A percentile compares a stretch with the other conserved stretches of the same genome.
phyloP scores from a whole-genome alignment of 2,888 invertebrate species.

The Dichetophora obliterata region DNA sequence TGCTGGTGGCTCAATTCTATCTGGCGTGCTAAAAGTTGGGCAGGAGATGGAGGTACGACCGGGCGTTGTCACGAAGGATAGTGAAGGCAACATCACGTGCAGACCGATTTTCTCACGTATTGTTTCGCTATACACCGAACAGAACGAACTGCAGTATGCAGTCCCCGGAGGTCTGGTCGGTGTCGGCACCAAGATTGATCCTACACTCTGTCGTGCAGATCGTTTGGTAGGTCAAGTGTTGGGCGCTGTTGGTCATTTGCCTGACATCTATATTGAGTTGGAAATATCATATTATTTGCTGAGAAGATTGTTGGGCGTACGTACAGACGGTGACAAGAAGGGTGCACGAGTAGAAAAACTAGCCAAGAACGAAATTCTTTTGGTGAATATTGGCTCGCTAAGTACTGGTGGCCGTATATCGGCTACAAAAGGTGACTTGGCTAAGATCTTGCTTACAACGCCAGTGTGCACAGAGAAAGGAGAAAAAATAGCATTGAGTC shows the following conservation, averaged over 20 bases:
- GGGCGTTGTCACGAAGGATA: slow-evolving; percentile 96
- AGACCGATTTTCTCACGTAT: slow-evolving; percentile 97
- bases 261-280: slow-evolving; percentile 97
- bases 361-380: slow-evolving; percentile 88
- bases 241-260: slow-evolving; percentile 96
- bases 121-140: slow-evolving; percentile 97
- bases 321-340: slow-evolving; percentile 99
- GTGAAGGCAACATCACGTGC: slow-evolving; percentile 95
- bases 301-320: slow-evolving; percentile 94
- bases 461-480: slow-evolving; percentile 99
- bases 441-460: slow-evolving; percentile 95
- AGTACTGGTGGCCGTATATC: slow-evolving; percentile 97
- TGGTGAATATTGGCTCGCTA: slow-evolving; percentile 98
- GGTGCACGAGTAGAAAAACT: slow-evolving; percentile 97
- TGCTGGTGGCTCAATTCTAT: slow-evolving; percentile 97
- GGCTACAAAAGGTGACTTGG: slow-evolving; percentile 95
- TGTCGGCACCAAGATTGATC: slow-evolving; percentile 99
- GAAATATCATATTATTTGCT: slow-evolving; percentile 98
- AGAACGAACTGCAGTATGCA: slow-evolving; percentile 98
- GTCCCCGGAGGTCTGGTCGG: slow-evolving; percentile 99
- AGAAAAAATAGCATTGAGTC: slow-evolving; percentile 98
- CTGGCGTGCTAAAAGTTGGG: slow-evolving; percentile 96
- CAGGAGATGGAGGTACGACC: slow-evolving; percentile 99
- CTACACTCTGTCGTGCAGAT: slow-evolving; percentile 98
- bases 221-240: slow-evolving; percentile 97